Evolutionary conservation across 2,797 vertebrate genomes (phyloP).

Genomic region (Pitangus sulphuratus): DNA sequence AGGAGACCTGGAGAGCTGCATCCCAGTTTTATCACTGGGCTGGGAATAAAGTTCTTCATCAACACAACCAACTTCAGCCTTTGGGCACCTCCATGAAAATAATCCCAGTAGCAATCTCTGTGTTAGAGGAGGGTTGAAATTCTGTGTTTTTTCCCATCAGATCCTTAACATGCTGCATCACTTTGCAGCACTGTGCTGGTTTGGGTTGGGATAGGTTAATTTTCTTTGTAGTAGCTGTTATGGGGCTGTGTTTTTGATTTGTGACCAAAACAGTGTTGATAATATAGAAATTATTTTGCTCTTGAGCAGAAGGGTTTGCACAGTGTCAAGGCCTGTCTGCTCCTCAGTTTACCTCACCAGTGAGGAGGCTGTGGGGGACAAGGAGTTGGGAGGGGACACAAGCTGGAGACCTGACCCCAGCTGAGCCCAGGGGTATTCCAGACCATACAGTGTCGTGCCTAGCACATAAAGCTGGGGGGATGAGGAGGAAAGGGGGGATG

Average conservation of each 20-base stretch:
- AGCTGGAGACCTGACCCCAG: background rate
- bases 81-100: background rate
- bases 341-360: background rate
- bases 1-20: background rate
- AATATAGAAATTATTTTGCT: accelerated
- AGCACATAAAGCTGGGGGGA: background rate
- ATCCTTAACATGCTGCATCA: background rate
- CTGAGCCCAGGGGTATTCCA: background rate
- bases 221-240: background rate
- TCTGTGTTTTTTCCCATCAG: background rate
- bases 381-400: background rate
- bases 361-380: background rate
- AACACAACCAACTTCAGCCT: background rate
- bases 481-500: background rate
- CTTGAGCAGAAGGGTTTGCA: background rate
- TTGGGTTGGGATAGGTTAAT: background rate
- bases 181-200: background rate
- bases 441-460: background rate
- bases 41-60: background rate
- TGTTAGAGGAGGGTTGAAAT: background rate
- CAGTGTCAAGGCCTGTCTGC: background rate
- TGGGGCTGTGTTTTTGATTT: background rate
- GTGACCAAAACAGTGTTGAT: background rate
- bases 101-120: accelerated
- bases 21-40: background rate